phyloP scores from a whole-genome alignment of 2,888 invertebrate genomes.

The Carpatolechia fugitivella region DNA sequence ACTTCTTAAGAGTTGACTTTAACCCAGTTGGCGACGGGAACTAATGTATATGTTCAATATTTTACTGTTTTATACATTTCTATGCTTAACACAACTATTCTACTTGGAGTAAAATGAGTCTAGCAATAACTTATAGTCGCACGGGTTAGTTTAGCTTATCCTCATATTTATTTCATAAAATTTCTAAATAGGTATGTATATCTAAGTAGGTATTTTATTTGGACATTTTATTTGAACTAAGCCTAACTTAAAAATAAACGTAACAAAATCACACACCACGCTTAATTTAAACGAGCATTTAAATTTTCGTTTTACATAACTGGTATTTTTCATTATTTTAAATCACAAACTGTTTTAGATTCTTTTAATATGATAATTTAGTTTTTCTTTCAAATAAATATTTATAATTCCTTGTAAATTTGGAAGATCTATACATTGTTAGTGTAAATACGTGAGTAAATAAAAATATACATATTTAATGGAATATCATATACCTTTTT shows the following conservation, averaged over 20 bases:
- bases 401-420: constrained; percentile 5
- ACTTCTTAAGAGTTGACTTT: no score
- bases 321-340: not conserved
- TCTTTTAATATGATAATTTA: not conserved
- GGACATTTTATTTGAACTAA: not conserved
- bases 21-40: no score
- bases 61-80: not conserved
- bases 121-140: not conserved
- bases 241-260: not conserved
- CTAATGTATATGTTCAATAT: no score
- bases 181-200: no score
- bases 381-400: not conserved
- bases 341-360: not conserved
- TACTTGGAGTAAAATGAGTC: not conserved
- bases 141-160: no score
- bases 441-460: no score
- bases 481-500: no score
- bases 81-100: not conserved
- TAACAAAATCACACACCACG: not conserved
- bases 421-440: constrained; percentile 8
- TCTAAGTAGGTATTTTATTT: not conserved
- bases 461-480: no score
- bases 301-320: not conserved
- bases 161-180: no score
- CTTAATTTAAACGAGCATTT: not conserved